These are phyloP conservation scores for Aphelinus certus DNA, from an alignment of 1,140 invertebrate genomes.

Conservation along the genomic window DNA sequence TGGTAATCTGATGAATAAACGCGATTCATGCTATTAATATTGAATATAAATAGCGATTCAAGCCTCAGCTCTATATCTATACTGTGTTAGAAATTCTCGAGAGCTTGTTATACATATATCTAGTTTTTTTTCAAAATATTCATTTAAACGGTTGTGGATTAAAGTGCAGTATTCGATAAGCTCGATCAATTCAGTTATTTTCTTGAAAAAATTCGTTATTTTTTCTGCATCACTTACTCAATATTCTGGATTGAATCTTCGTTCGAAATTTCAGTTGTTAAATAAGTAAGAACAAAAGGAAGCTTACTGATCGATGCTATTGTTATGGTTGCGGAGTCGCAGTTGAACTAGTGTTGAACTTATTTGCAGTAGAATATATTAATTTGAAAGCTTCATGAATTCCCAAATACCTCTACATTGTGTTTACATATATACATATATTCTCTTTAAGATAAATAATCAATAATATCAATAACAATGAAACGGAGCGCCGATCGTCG, in stretches of 20 bases:
- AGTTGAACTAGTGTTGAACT: slow-evolving; percentile 67
- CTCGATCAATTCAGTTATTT: not conserved
- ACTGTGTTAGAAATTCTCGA: not conserved
- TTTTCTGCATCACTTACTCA: slow-evolving; percentile 13
- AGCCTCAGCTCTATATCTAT: slow-evolving; percentile 25
- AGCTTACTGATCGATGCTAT: slow-evolving; percentile 49
- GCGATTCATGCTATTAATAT: slow-evolving; percentile 27
- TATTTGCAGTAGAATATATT: slow-evolving; percentile 68
- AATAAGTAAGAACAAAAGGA: slow-evolving; percentile 35
- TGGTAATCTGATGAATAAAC: slow-evolving; percentile 28
- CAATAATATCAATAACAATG: not conserved
- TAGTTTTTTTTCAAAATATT: slow-evolving; percentile 9
- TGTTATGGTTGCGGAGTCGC: slow-evolving; percentile 68
- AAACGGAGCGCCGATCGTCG: slow-evolving; percentile 15
- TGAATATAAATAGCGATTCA: slow-evolving; percentile 9
- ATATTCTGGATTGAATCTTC: not conserved
- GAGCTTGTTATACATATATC: slow-evolving; percentile 10
- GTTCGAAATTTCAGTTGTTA: slow-evolving; percentile 10
- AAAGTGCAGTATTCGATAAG: slow-evolving; percentile 19
- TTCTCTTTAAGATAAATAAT: slow-evolving; percentile 14
- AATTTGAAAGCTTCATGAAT: slow-evolving; percentile 65
- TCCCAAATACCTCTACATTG: slow-evolving; percentile 54
- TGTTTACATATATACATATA: slow-evolving; percentile 45
- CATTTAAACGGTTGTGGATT: slow-evolving; percentile 7
- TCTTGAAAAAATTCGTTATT: not conserved